These are phyloP conservation scores for Rhinopomastus cyanomelas DNA, from an alignment of 2,113 vertebrate genomes.

Conservation along the genomic window DNA sequence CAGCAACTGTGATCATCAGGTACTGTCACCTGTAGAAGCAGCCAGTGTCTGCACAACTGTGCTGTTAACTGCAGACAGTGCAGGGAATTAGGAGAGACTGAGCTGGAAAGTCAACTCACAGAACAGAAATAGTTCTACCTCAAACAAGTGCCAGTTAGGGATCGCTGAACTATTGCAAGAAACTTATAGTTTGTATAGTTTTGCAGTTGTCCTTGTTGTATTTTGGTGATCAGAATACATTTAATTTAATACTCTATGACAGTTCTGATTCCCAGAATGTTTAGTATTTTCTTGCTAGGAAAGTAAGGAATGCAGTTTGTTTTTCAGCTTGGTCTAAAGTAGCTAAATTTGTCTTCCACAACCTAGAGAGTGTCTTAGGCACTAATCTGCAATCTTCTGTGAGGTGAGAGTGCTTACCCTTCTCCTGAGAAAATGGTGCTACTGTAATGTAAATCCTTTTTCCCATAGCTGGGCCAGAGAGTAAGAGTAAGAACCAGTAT, in stretches of 20 bases:
- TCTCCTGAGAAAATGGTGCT: not conserved
- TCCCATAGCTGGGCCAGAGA: not conserved
- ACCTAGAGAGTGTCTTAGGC: not conserved
- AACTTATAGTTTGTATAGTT: not conserved
- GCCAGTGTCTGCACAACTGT: no score
- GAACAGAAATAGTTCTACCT: no score
- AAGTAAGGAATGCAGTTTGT: not conserved
- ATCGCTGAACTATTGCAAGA: not conserved
- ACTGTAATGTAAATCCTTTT: not conserved
- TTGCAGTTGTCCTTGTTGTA: not conserved
- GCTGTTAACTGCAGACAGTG: no score
- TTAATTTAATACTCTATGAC: not conserved
- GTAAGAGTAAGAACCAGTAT: not conserved
- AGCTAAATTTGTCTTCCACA: not conserved
- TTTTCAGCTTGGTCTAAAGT: not conserved
- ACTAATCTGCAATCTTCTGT: not conserved
- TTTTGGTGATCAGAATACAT: not conserved
- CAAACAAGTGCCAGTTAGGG: not conserved
- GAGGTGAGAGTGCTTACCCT: not conserved
- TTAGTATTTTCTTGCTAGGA: not conserved
- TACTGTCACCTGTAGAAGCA: no score
- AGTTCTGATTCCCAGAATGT: not conserved
- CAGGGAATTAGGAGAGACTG: no score
- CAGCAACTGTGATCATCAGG: no score
- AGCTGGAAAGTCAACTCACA: no score